Evolutionary conservation across 2,888 invertebrate species (phyloP), one percentile per base, ranked within the genome.

Genomic region (Phyto melanocephala): DNA sequence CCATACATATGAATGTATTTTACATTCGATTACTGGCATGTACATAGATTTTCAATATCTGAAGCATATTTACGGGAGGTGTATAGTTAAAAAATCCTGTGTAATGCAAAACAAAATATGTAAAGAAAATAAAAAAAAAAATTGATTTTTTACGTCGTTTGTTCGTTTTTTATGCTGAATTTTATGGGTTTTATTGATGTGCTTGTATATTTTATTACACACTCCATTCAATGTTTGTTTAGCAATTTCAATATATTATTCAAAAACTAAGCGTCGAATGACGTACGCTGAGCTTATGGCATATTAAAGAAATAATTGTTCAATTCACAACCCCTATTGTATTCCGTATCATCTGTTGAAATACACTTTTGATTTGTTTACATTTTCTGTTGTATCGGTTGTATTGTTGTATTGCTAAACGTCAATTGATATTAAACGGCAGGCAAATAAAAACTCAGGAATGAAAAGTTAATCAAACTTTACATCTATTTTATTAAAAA

Each of bases 201-300:
- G 67, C 68, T 81, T 75, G 81, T 81, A 85, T 86, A 88, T 88
- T 88, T 88, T 89, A 88, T 88, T 89, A 87, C 86, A 87, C 86
- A 86, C 88, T 86, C 85, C 86, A 67, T 72, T 87, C 87, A 85
- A 67, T 78, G 71, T 81, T 81, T 81, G 71, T 67, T 81, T 81
- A 81, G 60, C 81, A 89, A 89, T 88, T 88, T 88, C 87, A 88
- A 88, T 89, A 87, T 86, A 89, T 88, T 88, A 88, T 87, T 56
- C 20, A 63, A 58, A 70, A 35, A 24, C 11, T 20, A 37, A 17
- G 17, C 33, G 8, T 28, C n/a, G n/a, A n/a, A n/a, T n/a, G n/a
- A n/a, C n/a, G n/a, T n/a, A n/a, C n/a, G n/a, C n/a, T n/a, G n/a
- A n/a, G n/a, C n/a, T n/a, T n/a, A n/a, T n/a, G n/a, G n/a, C n/a